Evolutionary conservation across 2,113 vertebrate genomes (phyloP).

Genomic region (Panurus biarmicus): DNA sequence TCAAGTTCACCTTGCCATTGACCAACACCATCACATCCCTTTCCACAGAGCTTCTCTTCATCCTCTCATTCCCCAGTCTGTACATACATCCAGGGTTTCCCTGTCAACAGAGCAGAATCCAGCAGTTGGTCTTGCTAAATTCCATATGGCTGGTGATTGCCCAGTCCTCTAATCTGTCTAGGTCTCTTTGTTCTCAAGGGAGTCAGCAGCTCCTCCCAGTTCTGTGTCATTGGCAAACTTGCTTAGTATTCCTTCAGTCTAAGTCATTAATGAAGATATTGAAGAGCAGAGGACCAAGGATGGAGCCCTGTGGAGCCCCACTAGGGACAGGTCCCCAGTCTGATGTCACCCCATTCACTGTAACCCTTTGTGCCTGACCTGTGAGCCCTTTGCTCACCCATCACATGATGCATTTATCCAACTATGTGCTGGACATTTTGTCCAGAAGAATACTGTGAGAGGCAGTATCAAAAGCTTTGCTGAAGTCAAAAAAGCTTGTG

Average conservation of each 20-base stretch:
- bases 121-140: neutral
- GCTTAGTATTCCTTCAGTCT: neutral
- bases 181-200: neutral
- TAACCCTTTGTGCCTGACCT: rapidly evolving
- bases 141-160: neutral
- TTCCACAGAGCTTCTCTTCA: too few species aligned
- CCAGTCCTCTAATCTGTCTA: neutral
- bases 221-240: neutral
- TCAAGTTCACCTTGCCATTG: too few species aligned
- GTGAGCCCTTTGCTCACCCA: neutral
- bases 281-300: neutral
- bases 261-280: neutral
- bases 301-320: neutral
- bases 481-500: neutral
- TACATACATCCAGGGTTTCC: too few species aligned
- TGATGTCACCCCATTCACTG: neutral
- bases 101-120: too few species aligned
- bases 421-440: neutral
- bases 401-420: neutral
- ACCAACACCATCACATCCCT: too few species aligned
- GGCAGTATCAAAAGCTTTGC: neutral
- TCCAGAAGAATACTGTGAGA: neutral
- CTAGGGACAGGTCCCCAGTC: neutral
- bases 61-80: too few species aligned
- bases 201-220: neutral